phyloP scores from a whole-genome alignment of 1,140 invertebrate species.

The Diuraphis noxia region DNA sequence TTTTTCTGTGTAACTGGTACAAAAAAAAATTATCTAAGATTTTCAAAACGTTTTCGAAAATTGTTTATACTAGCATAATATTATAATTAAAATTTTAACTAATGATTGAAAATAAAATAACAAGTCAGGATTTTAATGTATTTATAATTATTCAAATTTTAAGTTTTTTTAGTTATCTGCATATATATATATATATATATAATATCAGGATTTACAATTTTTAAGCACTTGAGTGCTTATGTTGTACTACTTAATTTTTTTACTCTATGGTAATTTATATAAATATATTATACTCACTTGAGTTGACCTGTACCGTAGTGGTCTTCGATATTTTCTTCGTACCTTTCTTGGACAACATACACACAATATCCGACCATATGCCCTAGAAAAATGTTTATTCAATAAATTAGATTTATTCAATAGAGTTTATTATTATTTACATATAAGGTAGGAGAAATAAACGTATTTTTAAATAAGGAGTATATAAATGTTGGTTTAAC shows the following conservation, averaged over 20 bases:
- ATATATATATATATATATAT: too few species aligned
- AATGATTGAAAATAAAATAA: too few species aligned
- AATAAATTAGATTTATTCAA: not conserved
- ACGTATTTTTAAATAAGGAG: too few species aligned
- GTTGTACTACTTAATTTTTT: not conserved
- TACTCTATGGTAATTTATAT: not conserved
- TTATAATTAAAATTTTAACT: not conserved
- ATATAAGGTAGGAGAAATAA: not conserved
- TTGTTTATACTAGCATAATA: too few species aligned
- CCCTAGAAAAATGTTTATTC: slow-evolving; percentile 57
- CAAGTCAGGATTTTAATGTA: not conserved
- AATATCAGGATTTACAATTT: too few species aligned
- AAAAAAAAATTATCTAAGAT: too few species aligned
- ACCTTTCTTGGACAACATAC: slow-evolving; percentile 60
- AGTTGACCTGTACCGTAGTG: slow-evolving; percentile 54
- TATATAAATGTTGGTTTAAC: too few species aligned
- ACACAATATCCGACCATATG: slow-evolving; percentile 60
- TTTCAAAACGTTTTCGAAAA: too few species aligned
- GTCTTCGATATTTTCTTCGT: slow-evolving; percentile 58
- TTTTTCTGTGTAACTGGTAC: not conserved
- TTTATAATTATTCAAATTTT: not conserved
- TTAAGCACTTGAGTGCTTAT: not conserved
- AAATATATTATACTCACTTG: slow-evolving; percentile 20
- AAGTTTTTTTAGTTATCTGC: not conserved
- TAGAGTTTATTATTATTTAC: not conserved